These are phyloP conservation scores for Eurytoma adleriae DNA, from an alignment of 2,888 invertebrate genomes.

Conservation along the genomic window DNA sequence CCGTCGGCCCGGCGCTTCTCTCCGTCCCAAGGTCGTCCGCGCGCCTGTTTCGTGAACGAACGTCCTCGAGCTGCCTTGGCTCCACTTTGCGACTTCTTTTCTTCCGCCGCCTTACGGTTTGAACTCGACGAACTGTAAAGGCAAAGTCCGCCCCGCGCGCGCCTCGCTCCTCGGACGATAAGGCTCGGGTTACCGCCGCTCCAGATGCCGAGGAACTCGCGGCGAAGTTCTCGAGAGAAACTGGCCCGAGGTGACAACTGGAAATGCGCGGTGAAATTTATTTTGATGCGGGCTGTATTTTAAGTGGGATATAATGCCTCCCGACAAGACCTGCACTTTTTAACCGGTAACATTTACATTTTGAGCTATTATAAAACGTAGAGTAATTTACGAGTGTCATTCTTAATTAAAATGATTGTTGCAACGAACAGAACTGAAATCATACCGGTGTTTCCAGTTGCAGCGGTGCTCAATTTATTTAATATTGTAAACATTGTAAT, in stretches of 20 bases:
- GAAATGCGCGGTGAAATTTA: conserved; percentile 9
- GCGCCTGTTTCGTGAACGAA: conserved; percentile 18
- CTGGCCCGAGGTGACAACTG: conserved; percentile 4
- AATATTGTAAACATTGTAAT: too few relatives aligned
- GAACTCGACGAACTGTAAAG: background rate
- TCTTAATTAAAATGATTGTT: too few relatives aligned
- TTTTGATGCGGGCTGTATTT: background rate
- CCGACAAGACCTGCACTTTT: too few relatives aligned
- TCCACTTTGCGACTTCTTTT: conserved; percentile 7
- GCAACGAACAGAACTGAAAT: too few relatives aligned
- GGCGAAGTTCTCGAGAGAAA: background rate
- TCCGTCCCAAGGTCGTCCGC: conserved; percentile 47
- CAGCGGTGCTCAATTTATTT: too few relatives aligned
- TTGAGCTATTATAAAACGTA: too few relatives aligned
- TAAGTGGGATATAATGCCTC: too few relatives aligned
- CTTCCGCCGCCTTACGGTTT: conserved; percentile 1
- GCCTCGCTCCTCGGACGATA: background rate
- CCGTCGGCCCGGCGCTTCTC: conserved; percentile 23
- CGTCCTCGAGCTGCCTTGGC: conserved; percentile 54
- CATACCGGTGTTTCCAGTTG: too few relatives aligned
- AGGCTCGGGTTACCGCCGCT: conserved; percentile 30
- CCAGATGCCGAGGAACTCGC: conserved; percentile 20
- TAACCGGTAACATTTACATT: too few relatives aligned
- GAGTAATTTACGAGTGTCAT: too few relatives aligned
- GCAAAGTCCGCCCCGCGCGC: background rate